These are phyloP conservation scores for Darevskia mixta DNA, from an alignment of 2,797 vertebrate genomes.

Conservation along the genomic window DNA sequence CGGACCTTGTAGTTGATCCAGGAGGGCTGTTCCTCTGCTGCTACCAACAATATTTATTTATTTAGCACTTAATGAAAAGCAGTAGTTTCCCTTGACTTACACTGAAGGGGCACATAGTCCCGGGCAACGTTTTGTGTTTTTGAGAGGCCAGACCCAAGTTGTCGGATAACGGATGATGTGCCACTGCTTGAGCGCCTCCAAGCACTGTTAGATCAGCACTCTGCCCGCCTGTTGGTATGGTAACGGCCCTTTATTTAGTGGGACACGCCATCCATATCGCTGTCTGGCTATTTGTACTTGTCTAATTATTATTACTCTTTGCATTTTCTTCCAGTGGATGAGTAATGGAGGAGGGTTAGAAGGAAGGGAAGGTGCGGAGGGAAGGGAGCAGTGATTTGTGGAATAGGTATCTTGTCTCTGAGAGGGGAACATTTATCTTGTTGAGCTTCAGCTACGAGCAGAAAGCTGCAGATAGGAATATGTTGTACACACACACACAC, in stretches of 20 bases:
- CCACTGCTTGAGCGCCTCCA: constrained; percentile 56
- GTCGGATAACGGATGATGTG: constrained; percentile 77
- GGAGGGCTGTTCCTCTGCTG: background rate
- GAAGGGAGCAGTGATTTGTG: constrained; percentile 89
- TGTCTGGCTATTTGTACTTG: constrained; percentile 90
- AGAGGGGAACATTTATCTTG: constrained; percentile 90
- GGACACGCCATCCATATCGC: constrained; percentile 82
- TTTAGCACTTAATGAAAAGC: constrained; percentile 63
- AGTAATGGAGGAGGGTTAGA: constrained; percentile 88
- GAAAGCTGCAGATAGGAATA: constrained; percentile 83
- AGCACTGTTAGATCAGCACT: constrained; percentile 61
- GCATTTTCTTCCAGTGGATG: constrained; percentile 89
- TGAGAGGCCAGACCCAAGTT: constrained; percentile 20
- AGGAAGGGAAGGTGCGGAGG: constrained; percentile 81
- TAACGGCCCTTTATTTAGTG: constrained; percentile 86
- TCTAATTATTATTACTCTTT: constrained; percentile 94
- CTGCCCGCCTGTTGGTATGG: constrained; percentile 78
- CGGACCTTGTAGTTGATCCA: background rate
- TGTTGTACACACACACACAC: background rate
- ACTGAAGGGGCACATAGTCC: constrained; percentile 64
- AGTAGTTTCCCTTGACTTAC: constrained; percentile 85
- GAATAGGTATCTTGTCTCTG: constrained; percentile 89
- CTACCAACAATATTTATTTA: background rate
- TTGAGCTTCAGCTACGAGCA: constrained; percentile 73
- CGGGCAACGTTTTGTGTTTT: constrained; percentile 47